Percentiles rank a stretch among this genome's conserved stretches.
Conservation (phyloP, 2,888 invertebrate genomes). For the Sarcophaga caerulescens region DNA sequence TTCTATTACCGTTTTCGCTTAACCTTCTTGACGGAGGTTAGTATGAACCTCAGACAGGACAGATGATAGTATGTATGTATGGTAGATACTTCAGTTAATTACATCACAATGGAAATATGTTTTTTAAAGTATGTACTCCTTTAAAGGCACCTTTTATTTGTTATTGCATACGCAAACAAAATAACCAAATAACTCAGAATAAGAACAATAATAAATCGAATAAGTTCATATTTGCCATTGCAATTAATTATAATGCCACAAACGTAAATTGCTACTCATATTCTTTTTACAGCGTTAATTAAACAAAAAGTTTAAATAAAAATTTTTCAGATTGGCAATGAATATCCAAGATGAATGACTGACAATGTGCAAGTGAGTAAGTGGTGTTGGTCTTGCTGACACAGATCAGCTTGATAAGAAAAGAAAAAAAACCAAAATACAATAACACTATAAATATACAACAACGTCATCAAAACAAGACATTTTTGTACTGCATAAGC, state of each 20-base stretch:
- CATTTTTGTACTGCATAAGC: neutral
- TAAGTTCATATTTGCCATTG: constrained; percentile 4
- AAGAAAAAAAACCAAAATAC: constrained; percentile 32
- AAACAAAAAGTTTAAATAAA: constrained; percentile 28
- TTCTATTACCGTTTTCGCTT: no score
- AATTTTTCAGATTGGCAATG: constrained; percentile 29
- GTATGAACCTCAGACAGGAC: no score
- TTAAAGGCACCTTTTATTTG: no score
- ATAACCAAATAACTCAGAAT: no score
- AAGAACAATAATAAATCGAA: neutral
- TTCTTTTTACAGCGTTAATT: constrained; percentile 21
- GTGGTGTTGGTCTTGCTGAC: constrained; percentile 9
- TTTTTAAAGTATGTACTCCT: no score
- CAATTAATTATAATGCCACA: constrained; percentile 19
- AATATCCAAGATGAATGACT: constrained; percentile 39
- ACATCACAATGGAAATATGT: no score
- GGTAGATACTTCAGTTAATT: no score
- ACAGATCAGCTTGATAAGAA: constrained; percentile 45
- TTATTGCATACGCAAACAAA: no score
- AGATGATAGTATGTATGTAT: no score
- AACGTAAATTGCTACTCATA: neutral
- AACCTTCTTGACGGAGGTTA: no score
- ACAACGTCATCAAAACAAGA: constrained; percentile 64
- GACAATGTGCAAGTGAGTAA: neutral
- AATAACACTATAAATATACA: constrained; percentile 28